Base-by-base conservation (phyloP, 2,797 vertebrate species). In the Natrix natrix region DNA sequence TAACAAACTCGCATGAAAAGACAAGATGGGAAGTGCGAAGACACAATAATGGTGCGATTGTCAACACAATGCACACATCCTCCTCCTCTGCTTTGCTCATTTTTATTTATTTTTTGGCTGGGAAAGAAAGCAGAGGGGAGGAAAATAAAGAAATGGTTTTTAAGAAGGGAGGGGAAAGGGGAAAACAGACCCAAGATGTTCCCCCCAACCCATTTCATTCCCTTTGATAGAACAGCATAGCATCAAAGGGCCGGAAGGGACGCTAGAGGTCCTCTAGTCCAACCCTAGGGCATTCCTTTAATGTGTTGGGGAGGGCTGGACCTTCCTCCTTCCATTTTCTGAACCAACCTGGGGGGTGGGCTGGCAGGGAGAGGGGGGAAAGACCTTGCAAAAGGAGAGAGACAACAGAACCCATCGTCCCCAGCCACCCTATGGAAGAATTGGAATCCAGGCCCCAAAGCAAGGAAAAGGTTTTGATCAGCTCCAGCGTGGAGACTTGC, bases 321-420 rank as follows among this genome's bases (percentile, higher is more conserved):
- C 17, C 20, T 1, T 43, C 17, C 37, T 10, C 32, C 37, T 78
- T 22, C 8, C 74, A 22, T 8, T 78, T 78, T 78, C 37, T 78
- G 20, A 78, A 78, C 17, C 3, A 78, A 37, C 32, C 1, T 8
- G 63, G 87, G 1, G 22, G 52, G 2, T 52, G 17, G 14, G 16
- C 3, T 14, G 48, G 24, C 0, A 16, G 48, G 22, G 4, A 2
- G 83, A 0, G 11, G 0, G 5, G 32, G 4, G 14, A 4, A 3
- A 88, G 87, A 20, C 20, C 5, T 24, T 59, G 1, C 55, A 24
- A 11, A 11, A 2, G 32, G 20, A 2, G 2, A 37, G 13, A 11
- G 37, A 28, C 0, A 0, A 26, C 24, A 86, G 5, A 24, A 1
- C 52, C 28, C 48, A 57, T 32, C 55, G 1, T 37, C 87, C 86